Base-by-base conservation (phyloP, 2,888 invertebrate species). In the Apamea sordens region DNA sequence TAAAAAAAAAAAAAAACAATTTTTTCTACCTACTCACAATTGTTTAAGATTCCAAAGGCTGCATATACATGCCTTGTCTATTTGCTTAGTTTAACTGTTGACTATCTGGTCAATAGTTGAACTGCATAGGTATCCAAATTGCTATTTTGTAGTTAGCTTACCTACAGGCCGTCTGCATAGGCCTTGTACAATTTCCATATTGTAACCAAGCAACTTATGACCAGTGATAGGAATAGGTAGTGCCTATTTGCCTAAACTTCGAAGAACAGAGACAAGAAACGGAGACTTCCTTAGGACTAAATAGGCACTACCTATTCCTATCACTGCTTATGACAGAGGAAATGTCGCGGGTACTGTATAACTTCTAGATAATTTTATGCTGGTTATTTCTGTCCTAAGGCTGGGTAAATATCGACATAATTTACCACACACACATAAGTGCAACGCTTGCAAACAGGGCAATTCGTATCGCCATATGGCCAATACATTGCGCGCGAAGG, bases 381-480 rank as follows among this genome's bases (percentile, higher is more conserved):
- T 47, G 2, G 28, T 47, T 28, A 7, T 79, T 65, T 53, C n/a
- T 24, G 8, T 28, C 24, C 36, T 28, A 71, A 56, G 18, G 18
- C 28, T 10, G 24, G 15, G 24, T 79, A 56, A 41, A 64, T 56
- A 77, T 53, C 36, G 24, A 41, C 47, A 21, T n/a, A 3, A 77
- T 21, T 83, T 77, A 53, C 15, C 6, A 36, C 28, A 53, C 28
- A 61, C 28, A 74, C 18, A 15, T 50, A 32, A 44, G 11, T 15
- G 47, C 6, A 47, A 28, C 21, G 32, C 28, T 74, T 59, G 47
- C 50, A 44, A 77, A 83, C 63, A 77, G 1, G 69, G 47, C 41
- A 72, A 75, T 83, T 77, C 15, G 41, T 41, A 63, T 72, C 64
- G 47, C 69, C 84, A 84, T 84, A 86, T 86, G 84, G 84, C 71